Evolutionary conservation across 2,888 invertebrate species (phyloP).

Genomic region (Aspidiotus rigidus): DNA sequence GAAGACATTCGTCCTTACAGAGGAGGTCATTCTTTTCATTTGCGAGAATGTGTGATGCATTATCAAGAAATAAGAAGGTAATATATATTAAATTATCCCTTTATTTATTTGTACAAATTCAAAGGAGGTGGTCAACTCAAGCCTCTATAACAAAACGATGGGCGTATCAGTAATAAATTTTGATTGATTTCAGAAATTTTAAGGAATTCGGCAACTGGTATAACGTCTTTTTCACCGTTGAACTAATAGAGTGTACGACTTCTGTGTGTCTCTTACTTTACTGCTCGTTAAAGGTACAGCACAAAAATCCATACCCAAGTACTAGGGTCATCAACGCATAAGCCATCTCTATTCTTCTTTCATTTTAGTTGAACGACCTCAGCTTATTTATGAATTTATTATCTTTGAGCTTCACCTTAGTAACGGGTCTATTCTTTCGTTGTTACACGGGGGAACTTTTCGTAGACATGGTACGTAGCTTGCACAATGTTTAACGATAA

Average conservation of each 20-base stretch:
- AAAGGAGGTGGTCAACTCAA: no score
- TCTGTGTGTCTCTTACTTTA: not conserved
- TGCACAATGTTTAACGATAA: not conserved
- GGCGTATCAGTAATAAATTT: not conserved
- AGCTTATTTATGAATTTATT: conserved; percentile 3
- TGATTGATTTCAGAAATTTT: not conserved
- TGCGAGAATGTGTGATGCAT: not conserved
- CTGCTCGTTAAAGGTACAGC: not conserved
- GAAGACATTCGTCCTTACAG: not conserved
- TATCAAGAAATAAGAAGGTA: not conserved
- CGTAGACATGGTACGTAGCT: not conserved
- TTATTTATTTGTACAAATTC: not conserved
- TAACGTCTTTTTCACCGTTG: conserved; percentile 1
- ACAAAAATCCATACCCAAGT: no score
- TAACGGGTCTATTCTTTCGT: conserved; percentile 3
- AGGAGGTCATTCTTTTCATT: not conserved
- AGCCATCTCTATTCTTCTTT: not conserved
- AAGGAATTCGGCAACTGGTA: not conserved
- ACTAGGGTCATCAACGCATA: not conserved
- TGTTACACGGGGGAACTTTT: conserved; percentile 15
- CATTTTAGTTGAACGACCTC: conserved; percentile 7
- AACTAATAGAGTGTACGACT: not conserved
- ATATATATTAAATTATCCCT: no score
- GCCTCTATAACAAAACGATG: no score
- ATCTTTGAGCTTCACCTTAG: not conserved